These are phyloP conservation scores for Melozone crissalis DNA, from an alignment of 2,113 vertebrate genomes.

Conservation along the genomic window DNA sequence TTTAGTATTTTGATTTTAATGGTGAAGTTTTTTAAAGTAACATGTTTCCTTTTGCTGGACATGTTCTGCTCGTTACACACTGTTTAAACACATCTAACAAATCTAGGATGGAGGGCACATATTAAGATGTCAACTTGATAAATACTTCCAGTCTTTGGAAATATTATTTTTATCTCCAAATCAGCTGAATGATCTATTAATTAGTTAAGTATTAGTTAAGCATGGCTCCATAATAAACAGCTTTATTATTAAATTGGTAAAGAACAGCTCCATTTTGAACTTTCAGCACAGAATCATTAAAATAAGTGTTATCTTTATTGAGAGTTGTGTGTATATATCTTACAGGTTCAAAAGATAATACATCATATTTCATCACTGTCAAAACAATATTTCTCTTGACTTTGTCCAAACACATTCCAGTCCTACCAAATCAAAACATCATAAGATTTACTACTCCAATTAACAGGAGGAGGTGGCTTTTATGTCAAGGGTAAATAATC, in stretches of 20 bases:
- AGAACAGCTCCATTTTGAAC: not conserved
- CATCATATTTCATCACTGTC: not conserved
- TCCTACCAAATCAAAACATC: not conserved
- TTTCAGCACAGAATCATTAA: not conserved
- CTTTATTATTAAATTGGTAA: not conserved
- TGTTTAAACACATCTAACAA: not conserved
- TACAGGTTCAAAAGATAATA: not conserved
- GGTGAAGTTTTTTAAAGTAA: not conserved
- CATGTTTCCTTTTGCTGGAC: not conserved
- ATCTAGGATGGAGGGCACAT: not conserved
- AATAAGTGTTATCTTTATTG: not conserved
- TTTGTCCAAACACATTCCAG: not conserved
- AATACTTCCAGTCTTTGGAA: not conserved
- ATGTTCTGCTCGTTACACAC: not conserved
- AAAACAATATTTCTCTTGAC: not conserved
- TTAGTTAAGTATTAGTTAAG: not conserved
- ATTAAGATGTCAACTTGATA: not conserved
- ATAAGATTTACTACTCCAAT: not conserved
- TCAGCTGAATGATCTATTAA: not conserved
- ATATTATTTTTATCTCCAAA: not conserved
- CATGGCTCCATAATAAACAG: not conserved
- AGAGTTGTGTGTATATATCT: rapidly evolving
- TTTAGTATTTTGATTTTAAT: not conserved
- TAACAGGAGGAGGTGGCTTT: not conserved
- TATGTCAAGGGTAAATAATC: not conserved